These are phyloP conservation scores for Eumacrocentrus americanus DNA, from an alignment of 2,888 invertebrate species.

Conservation along the genomic window DNA sequence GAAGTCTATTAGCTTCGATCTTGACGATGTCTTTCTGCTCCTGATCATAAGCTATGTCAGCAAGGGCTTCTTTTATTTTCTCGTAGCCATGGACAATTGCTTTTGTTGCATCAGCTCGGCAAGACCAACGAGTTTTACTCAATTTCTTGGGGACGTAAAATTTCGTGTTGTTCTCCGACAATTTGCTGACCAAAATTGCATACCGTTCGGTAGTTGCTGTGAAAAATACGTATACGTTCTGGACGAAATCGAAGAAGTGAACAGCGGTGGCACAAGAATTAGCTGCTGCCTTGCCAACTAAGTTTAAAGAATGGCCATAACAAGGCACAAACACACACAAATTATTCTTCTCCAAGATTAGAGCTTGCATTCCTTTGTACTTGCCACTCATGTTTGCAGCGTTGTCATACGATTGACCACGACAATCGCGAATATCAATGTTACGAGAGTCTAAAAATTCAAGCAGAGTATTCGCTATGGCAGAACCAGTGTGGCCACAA, in stretches of 20 bases:
- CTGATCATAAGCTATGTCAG: slow-evolving; percentile 32
- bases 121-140: slow-evolving; percentile 37
- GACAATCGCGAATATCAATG: slow-evolving; percentile 39
- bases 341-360: slow-evolving; percentile 35
- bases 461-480: slow-evolving; percentile 30
- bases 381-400: slow-evolving; percentile 42
- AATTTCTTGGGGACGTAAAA: no score
- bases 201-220: slow-evolving; percentile 31
- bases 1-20: slow-evolving; percentile 33
- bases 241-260: slow-evolving; percentile 37
- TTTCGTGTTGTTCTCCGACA: no score
- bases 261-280: slow-evolving; percentile 36
- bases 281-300: slow-evolving; percentile 41
- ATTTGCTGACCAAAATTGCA: slow-evolving; percentile 20
- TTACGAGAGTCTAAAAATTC: slow-evolving; percentile 33
- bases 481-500: slow-evolving; percentile 26
- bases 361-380: slow-evolving; percentile 40
- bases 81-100: slow-evolving; percentile 35
- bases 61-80: slow-evolving; percentile 32
- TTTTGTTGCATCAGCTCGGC: slow-evolving; percentile 38
- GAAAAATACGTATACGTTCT: slow-evolving; percentile 38
- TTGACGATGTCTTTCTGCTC: slow-evolving; percentile 32
- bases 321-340: slow-evolving; percentile 36
- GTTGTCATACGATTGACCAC: slow-evolving; percentile 42
- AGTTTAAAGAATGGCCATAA: slow-evolving; percentile 37